Evolutionary conservation across 2,888 invertebrate genomes (phyloP), one percentile per base, ranked within the genome.

Genomic region (Camptogramma bilineatum): DNA sequence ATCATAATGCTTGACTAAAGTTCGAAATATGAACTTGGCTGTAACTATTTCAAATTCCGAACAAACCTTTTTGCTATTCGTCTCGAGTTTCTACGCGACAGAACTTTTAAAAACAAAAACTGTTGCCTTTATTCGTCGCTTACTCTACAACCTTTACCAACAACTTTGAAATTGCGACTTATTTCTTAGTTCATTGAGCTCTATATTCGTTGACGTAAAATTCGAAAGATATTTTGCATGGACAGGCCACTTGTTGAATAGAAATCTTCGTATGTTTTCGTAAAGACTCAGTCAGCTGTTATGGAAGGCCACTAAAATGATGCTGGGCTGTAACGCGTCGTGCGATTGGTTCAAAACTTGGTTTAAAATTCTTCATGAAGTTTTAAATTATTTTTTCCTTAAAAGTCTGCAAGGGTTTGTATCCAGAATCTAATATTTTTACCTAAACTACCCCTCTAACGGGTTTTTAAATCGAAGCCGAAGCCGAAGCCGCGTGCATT

Each of bases 211-310:
- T 69, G 73, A 67, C 67, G 51, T 67, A 60, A 66, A 73, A 75
- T 77, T 80, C 76, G 80, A 81, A 84, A 71, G 78, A 79, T 76
- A 79, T 76, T 78, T 79, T 76, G 76, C 79, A 78, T 79, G 74
- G 73, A 82, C 75, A 78, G 77, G 73, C 86, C 90, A 91, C 90
- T 89, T 91, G 91, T 91, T 90, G 91, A 87, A 84, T 85, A 81
- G 79, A 86, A 86, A 87, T 88, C 88, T 90, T 88, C 82, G 84
- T 85, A 78, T 84, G 84, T 87, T 88, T 89, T 89, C 87, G 85
- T 84, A 83, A 85, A 84, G 80, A 79, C 78, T 78, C 73, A 74
- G 74, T 75, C 81, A 81, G 76, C 78, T 80, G 80, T 76, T 73
- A 24, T 62, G 44, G 42, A 71, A 72, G 70, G 65, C 75, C 72